phyloP scores from a whole-genome alignment of 2,113 vertebrate species.

The Cyanoramphus novaezelandiae region DNA sequence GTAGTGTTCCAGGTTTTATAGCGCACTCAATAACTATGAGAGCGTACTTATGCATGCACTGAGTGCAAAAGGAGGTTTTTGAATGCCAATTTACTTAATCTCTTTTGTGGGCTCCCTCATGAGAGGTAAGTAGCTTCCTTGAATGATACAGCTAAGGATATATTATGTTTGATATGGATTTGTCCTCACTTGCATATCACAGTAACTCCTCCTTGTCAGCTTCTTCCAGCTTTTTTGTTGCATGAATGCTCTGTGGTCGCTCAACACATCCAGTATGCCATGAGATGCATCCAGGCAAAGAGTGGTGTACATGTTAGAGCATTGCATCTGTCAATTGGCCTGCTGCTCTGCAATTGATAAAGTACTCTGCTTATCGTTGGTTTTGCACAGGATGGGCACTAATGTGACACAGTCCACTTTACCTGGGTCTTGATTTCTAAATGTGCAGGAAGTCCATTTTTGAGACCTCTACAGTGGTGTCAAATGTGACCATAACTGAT shows the following conservation, averaged over 20 bases:
- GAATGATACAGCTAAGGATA: neutral
- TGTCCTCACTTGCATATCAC: neutral
- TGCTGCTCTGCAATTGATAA: neutral
- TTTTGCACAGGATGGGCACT: neutral
- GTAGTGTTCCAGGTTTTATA: neutral
- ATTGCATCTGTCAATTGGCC: neutral
- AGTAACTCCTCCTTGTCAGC: neutral
- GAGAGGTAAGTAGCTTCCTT: neutral
- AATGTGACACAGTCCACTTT: neutral
- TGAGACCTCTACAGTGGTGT: neutral
- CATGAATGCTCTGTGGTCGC: neutral
- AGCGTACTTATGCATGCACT: fast-evolving
- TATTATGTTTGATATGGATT: neutral
- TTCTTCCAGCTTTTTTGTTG: neutral
- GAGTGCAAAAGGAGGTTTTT: neutral
- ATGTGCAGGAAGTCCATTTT: neutral
- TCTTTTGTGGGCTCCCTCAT: neutral
- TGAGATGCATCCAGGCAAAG: neutral
- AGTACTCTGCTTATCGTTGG: neutral
- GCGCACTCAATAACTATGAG: neutral
- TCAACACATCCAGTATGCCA: fast-evolving
- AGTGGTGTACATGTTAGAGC: neutral
- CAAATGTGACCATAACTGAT: neutral
- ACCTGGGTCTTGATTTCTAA: neutral
- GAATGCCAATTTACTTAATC: neutral